phyloP scores from a whole-genome alignment of 2,888 invertebrate species.

The Drosophila suboccidentalis region DNA sequence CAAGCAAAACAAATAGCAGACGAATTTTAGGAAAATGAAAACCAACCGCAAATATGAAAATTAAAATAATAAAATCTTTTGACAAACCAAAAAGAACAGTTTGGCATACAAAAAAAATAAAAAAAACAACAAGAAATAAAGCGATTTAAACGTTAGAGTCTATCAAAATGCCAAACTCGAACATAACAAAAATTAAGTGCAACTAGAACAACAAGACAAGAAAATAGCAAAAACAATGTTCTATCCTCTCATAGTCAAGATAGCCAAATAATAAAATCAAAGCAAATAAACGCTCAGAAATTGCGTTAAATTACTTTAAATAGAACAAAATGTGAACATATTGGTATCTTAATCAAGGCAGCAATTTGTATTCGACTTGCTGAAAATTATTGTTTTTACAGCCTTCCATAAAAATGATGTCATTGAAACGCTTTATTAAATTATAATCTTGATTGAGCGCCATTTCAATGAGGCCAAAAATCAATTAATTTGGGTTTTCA shows the following conservation, averaged over 20 bases:
- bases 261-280: conserved; percentile 14
- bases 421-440: neutral
- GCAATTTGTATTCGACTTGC: too few relatives aligned
- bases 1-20: neutral
- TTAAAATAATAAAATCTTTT: conserved; percentile 37
- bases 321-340: neutral
- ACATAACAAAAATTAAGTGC: conserved; percentile 4
- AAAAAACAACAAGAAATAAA: conserved; percentile 15
- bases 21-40: conserved; percentile 1
- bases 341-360: neutral
- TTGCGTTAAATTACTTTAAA: conserved; percentile 14
- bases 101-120: conserved; percentile 7
- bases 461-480: neutral
- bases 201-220: neutral
- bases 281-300: conserved; percentile 25
- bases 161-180: neutral
- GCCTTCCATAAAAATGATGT: neutral
- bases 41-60: conserved; percentile 46
- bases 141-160: conserved; percentile 34
- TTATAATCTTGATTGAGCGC: neutral
- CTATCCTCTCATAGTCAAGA: conserved; percentile 9
- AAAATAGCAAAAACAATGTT: conserved; percentile 1
- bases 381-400: too few relatives aligned
- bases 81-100: conserved; percentile 16
- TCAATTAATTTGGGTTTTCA: neutral